Evolutionary conservation across 1,140 invertebrate species (phyloP), one percentile per base, ranked within the genome.

Genomic region (Anastrepha obliqua): DNA sequence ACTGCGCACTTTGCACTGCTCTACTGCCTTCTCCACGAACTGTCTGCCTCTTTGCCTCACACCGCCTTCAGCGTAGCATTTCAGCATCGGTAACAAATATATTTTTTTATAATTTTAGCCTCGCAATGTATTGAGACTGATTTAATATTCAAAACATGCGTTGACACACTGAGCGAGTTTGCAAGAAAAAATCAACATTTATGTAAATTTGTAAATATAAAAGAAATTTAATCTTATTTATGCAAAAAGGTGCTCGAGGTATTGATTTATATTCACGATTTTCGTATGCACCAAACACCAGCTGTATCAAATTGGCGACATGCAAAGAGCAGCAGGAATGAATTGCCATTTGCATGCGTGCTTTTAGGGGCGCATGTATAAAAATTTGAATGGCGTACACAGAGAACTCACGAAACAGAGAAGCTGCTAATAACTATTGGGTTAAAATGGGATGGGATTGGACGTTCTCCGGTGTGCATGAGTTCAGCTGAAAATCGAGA

Each of bases 71-170:
- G 39, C 64, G 8, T 20, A 74, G 67, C 13, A 13, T 15, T 17
- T 74, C 42, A n/a, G 67, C 6, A 15, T 74, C 42, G 13, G 42
- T 17, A 13, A 11, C 29, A 13, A 67, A 13, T 13, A 11, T 29
- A 47, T 74, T 44, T 74, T 74, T 74, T 17, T 74, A 44, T 44
- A 47, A 58, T 81, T 20, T 67, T 67, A 17, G 51, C 55, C 29
- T 58, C 17, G 44, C n/a, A 51, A 81, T 55, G 17, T 81, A 20
- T 55, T 20, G 44, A n/a, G 20, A 55, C 47, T 81, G 47, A 55
- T 55, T 58, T 81, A 81, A 29, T 81, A 81, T 81, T 81, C 74
- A 81, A 81, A 51, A 58, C 74, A 81, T 81, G 74, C 47, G n/a
- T n/a, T 81, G 74, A 13, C 51, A 81, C 51, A 55, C 47, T 29